These are phyloP conservation scores for Argyra leucocephala DNA, from an alignment of 2,888 invertebrate species.

Conservation along the genomic window DNA sequence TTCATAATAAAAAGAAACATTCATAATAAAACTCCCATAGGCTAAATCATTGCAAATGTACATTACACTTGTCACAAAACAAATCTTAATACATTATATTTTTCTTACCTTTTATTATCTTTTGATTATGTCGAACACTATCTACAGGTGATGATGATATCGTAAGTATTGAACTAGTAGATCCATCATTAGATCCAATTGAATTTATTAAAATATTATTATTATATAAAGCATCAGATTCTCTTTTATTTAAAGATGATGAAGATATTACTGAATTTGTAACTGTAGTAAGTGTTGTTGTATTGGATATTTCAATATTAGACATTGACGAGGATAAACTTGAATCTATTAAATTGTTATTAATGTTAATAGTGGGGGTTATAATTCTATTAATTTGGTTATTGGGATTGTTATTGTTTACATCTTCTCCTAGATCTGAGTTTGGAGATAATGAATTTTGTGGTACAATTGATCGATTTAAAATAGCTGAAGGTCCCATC, in stretches of 20 bases:
- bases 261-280: background rate
- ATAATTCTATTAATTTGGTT: background rate
- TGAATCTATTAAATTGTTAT: background rate
- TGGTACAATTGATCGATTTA: slow-evolving; percentile 7
- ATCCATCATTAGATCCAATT: slow-evolving; percentile 21
- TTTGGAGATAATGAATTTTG: slow-evolving; percentile 3
- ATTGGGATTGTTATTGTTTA: background rate
- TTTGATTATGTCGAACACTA: slow-evolving; percentile 17
- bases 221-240: background rate
- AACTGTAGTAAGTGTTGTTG: background rate
- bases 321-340: background rate
- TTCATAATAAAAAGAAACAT: too few species aligned
- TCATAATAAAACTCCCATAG: too few species aligned
- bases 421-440: background rate
- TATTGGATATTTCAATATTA: background rate
- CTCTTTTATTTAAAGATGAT: background rate
- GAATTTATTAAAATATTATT: slow-evolving; percentile 11
- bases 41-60: too few species aligned
- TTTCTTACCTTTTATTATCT: slow-evolving; percentile 17
- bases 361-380: background rate
- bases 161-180: slow-evolving; percentile 19
- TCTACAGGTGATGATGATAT: slow-evolving; percentile 19
- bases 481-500: slow-evolving; percentile 21
- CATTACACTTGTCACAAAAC: too few species aligned
- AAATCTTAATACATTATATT: background rate